These are phyloP conservation scores for Gymnocheta viridis DNA, from an alignment of 2,888 invertebrate genomes.

Conservation along the genomic window DNA sequence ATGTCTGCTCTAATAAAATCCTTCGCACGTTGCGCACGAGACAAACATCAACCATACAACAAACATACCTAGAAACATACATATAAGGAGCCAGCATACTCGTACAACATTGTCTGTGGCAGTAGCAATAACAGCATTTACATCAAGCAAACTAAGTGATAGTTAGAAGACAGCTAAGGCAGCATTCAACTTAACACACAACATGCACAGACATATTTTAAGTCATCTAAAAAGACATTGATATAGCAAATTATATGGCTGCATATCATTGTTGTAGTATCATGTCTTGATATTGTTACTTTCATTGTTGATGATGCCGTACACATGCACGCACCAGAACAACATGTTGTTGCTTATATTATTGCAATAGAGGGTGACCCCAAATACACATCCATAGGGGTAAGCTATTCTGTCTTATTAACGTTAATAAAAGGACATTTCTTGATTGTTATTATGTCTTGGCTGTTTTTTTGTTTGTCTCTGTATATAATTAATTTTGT, in stretches of 20 bases:
- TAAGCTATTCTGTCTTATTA: constrained; percentile 73
- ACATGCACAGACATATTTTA: constrained; percentile 54
- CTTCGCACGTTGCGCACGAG: constrained; percentile 69
- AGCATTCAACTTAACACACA: constrained; percentile 25
- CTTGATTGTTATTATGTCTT: constrained; percentile 46
- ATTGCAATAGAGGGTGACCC: constrained; percentile 65
- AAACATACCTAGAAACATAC: constrained; percentile 4
- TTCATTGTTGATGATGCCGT: constrained; percentile 32
- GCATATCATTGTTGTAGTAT: constrained; percentile 61
- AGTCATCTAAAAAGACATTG: constrained; percentile 67
- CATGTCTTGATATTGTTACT: constrained; percentile 45
- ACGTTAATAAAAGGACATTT: constrained; percentile 71
- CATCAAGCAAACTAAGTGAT: constrained; percentile 28
- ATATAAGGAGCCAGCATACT: not conserved
- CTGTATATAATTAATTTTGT: constrained; percentile 36
- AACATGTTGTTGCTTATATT: constrained; percentile 20
- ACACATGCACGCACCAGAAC: constrained; percentile 9
- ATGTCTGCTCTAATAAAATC: constrained; percentile 70
- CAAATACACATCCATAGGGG: constrained; percentile 71
- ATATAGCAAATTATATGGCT: constrained; percentile 68
- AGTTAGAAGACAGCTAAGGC: constrained; percentile 31
- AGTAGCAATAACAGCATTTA: constrained; percentile 23
- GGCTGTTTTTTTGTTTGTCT: not conserved
- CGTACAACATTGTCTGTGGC: not conserved
- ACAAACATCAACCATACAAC: constrained; percentile 62